These are phyloP conservation scores for Cheiracanthium punctorium DNA, from an alignment of 2,888 invertebrate genomes.

Conservation along the genomic window DNA sequence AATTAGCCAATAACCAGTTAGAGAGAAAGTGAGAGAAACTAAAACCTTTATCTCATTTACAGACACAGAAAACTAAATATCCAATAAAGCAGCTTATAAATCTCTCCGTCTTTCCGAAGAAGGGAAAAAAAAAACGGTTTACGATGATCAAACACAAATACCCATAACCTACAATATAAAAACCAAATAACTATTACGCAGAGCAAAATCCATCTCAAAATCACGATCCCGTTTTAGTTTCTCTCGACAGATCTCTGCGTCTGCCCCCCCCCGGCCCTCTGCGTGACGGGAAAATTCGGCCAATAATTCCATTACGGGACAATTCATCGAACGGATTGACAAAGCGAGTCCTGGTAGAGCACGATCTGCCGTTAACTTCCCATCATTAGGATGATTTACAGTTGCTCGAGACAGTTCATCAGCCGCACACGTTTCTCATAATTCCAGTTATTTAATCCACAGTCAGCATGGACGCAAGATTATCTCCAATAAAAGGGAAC, in stretches of 20 bases:
- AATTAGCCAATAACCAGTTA: too few species aligned
- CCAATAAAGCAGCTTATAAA: too few species aligned
- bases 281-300: neutral
- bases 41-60: too few species aligned
- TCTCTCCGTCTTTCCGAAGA: too few species aligned
- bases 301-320: neutral
- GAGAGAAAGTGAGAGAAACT: too few species aligned
- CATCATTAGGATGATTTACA: neutral
- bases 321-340: neutral
- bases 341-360: neutral
- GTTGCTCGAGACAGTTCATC: neutral
- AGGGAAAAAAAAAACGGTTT: neutral
- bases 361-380: neutral
- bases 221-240: slow-evolving; percentile 3
- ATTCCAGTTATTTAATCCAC: neutral
- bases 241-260: neutral
- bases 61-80: too few species aligned
- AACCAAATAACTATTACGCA: neutral
- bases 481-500: neutral
- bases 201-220: neutral
- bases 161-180: neutral
- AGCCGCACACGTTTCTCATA: neutral
- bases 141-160: neutral
- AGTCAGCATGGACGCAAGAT: neutral
- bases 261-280: neutral